Conservation (phyloP, 2,888 invertebrate species). For the Periphyllus acericola region DNA sequence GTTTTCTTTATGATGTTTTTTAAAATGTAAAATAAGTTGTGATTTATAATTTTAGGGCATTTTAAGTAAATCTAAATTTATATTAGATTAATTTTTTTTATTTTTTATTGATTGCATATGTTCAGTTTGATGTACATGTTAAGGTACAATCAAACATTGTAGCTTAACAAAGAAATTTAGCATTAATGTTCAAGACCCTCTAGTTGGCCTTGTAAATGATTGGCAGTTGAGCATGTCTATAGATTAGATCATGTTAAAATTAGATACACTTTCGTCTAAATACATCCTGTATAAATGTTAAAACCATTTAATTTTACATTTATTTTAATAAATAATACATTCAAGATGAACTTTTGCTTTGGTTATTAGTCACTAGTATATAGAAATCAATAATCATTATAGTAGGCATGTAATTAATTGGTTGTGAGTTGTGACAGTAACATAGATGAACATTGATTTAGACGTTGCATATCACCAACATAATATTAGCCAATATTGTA, state of each 20-base stretch:
- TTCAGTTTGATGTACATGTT: background rate
- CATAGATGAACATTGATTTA: background rate
- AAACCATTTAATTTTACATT: constrained; percentile 5
- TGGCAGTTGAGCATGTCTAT: constrained; percentile 31
- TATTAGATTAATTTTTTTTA: background rate
- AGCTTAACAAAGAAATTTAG: constrained; percentile 43
- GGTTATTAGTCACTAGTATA: background rate
- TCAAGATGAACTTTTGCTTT: constrained; percentile 10
- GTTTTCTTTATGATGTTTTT: no score
- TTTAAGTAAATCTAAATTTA: no score
- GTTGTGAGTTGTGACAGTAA: background rate
- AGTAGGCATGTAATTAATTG: background rate
- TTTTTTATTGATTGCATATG: background rate
- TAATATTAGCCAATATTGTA: constrained; percentile 28
- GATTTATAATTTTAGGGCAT: no score
- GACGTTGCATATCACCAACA: background rate
- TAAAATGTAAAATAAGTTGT: no score
- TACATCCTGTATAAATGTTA: constrained; percentile 44
- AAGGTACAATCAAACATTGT: background rate
- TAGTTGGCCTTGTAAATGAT: constrained; percentile 46
- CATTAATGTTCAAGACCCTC: constrained; percentile 25
- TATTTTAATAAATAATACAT: constrained; percentile 8
- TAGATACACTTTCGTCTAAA: constrained; percentile 61
- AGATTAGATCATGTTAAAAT: constrained; percentile 14
- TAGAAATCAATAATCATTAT: background rate